phyloP scores from a whole-genome alignment of 2,113 vertebrate genomes.

The Dryoscopus gambensis region DNA sequence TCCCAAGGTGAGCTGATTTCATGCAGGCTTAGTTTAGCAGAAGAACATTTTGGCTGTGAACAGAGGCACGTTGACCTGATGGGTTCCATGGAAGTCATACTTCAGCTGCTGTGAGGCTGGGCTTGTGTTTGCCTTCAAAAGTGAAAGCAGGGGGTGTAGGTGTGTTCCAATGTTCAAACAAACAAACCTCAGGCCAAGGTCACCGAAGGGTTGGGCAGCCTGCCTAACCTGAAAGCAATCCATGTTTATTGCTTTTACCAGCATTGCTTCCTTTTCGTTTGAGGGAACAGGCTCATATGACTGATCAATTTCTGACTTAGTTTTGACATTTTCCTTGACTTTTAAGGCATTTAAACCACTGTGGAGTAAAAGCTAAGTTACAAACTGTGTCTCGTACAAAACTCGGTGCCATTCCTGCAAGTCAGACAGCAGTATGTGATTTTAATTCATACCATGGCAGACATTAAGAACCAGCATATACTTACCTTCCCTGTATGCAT shows the following conservation, averaged over 20 bases:
- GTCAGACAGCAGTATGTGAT: not conserved
- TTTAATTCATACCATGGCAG: not conserved
- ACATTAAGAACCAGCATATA: not conserved
- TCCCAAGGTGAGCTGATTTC: not conserved
- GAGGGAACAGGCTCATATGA: not conserved
- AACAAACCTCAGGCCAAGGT: not conserved
- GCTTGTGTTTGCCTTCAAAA: not conserved
- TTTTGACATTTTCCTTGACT: not conserved
- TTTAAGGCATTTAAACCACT: not conserved
- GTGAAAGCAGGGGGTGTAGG: not conserved
- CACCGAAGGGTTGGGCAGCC: not conserved
- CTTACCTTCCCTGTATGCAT: not conserved
- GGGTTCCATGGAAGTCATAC: not conserved
- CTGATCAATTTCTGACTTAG: not conserved
- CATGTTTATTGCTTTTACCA: not conserved
- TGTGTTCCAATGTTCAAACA: not conserved
- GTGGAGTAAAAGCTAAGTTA: not conserved
- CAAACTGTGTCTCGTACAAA: not conserved
- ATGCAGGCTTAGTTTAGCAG: not conserved
- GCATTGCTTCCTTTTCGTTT: not conserved
- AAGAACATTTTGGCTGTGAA: not conserved
- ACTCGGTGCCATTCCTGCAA: not conserved
- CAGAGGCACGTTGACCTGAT: not conserved
- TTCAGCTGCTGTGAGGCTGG: not conserved
- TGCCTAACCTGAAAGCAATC: not conserved